These are phyloP conservation scores for Balearica regulorum DNA, from an alignment of 2,797 vertebrate genomes.

Conservation along the genomic window DNA sequence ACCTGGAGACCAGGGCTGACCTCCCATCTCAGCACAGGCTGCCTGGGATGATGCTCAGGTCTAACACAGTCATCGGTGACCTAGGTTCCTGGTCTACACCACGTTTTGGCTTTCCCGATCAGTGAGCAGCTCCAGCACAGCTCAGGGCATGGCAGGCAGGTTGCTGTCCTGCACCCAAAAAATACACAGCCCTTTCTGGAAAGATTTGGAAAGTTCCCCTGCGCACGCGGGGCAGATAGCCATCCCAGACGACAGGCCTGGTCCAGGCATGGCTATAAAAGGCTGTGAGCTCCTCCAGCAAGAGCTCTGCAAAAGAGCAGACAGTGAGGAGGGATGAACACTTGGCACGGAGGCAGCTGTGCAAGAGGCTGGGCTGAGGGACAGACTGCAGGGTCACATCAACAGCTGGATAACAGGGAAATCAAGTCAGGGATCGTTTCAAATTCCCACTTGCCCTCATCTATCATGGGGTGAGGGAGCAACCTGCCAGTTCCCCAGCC, in stretches of 20 bases:
- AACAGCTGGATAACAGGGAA: neutral
- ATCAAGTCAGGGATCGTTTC: neutral
- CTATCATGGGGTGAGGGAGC: neutral
- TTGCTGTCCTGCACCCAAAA: neutral
- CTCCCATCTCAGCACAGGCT: neutral
- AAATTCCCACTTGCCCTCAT: neutral
- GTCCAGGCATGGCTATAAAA: neutral
- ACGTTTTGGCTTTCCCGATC: accelerated
- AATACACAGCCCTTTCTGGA: neutral
- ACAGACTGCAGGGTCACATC: neutral
- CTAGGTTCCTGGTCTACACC: neutral
- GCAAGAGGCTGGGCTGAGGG: neutral
- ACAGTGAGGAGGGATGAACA: neutral
- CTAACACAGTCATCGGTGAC: accelerated
- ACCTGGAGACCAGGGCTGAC: neutral
- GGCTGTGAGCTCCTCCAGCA: neutral
- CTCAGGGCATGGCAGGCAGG: neutral
- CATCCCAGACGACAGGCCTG: neutral
- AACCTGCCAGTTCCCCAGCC: neutral
- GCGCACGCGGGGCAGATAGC: accelerated
- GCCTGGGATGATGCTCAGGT: neutral
- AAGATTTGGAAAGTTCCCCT: neutral
- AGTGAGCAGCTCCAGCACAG: accelerated
- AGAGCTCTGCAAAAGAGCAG: neutral
- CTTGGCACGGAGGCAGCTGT: neutral